Base-by-base conservation (phyloP, 2,888 invertebrate species). In the Patella depressa region DNA sequence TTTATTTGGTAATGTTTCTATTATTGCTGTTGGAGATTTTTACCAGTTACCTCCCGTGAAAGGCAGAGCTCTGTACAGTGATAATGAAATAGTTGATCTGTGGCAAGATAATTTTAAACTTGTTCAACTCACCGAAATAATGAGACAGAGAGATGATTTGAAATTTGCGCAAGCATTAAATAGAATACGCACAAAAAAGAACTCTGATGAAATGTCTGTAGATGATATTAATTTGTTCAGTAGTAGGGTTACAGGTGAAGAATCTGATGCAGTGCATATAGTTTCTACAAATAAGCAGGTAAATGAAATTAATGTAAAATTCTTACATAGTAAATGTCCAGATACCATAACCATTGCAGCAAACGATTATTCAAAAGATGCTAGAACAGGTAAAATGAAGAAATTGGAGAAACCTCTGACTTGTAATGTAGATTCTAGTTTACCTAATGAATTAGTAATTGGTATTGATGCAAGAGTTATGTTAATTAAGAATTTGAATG, bases 221-320 rank as follows among this genome's bases (percentile, higher is more conserved):
- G 55, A 73, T 69, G 76, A 74, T 54, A 55, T 53, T 53, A n/a
- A 54, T 53, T 3, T 79, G 14, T 45, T 80, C 17, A 59, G 71
- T 19, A 53, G 72, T 12, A 70, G 80, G 53, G 73, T 72, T 15
- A 78, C 34, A n/a, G 80, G 71, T 19, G 76, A 24, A 73, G 55
- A 74, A 69, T 69, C 72, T 54, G 72, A 78, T 71, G 69, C 55
- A n/a, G 53, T 80, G n/a, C 78, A 80, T 72, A 75, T 79, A 34
- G 78, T 54, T 73, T 54, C 80, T 53, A 79, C 78, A 34, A 80
- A 80, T 75, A 72, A 72, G 2, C 78, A 80, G 53, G 77, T 76
- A 7, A 75, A 80, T 65, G 73, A 15, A 57, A 54, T 72, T 55
- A 80, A 80, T 57, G 11, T 71, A 9, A 71, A 59, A n/a, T 75